Evolutionary conservation across 1,140 invertebrate genomes (phyloP).

Genomic region (Latrodectus geometricus): DNA sequence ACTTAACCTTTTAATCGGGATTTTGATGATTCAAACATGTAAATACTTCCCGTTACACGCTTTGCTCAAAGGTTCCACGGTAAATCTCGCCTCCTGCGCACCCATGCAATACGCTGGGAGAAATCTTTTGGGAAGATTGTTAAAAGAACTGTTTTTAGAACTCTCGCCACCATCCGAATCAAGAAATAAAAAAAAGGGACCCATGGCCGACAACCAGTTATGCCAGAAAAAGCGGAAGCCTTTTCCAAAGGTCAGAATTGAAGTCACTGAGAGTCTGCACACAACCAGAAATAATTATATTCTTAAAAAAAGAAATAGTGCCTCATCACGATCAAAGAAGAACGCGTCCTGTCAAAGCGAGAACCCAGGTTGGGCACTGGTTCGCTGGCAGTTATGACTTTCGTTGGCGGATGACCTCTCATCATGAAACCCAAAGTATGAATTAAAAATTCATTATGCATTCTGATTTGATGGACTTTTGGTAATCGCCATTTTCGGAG

Average conservation of each 20-base stretch:
- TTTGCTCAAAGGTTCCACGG: no score
- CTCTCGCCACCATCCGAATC: neutral
- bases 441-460: neutral
- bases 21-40: no score
- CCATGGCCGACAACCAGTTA: constrained; percentile 52
- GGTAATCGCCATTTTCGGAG: neutral
- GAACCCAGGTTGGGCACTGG: constrained; percentile 2
- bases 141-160: neutral
- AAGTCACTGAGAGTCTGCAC: constrained; percentile 27
- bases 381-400: constrained; percentile 3
- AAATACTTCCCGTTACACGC: no score
- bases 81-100: no score
- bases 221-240: constrained; percentile 36
- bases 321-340: neutral
- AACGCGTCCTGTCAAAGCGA: neutral
- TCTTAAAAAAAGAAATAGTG: neutral
- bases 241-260: constrained; percentile 28
- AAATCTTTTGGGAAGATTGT: no score
- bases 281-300: constrained; percentile 11
- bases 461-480: constrained; percentile 21
- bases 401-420: constrained; percentile 22
- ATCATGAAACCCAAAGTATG: constrained; percentile 3
- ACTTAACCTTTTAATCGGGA: no score
- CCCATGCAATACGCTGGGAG: no score
- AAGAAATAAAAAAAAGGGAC: neutral